Conservation (phyloP, 92 coral and sea anemone species). For the Epizoanthus illoricatus region DNA sequence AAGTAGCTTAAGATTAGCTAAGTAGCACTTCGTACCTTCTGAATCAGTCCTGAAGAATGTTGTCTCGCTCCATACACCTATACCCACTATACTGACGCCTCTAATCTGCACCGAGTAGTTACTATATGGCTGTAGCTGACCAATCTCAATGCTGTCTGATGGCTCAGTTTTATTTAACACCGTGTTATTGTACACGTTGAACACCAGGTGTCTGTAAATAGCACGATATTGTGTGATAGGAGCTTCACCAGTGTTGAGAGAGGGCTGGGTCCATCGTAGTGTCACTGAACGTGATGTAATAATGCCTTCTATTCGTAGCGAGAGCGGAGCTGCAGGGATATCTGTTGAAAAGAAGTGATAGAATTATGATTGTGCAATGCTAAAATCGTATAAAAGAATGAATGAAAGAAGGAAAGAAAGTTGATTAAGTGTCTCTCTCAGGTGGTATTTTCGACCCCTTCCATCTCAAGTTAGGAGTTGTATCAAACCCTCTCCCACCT, state of each 20-base stretch:
- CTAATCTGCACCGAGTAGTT: constrained; percentile 44
- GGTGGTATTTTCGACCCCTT: too few relatives aligned
- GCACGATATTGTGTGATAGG: constrained; percentile 1
- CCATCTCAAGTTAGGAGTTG: too few relatives aligned
- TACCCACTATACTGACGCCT: constrained; percentile 52
- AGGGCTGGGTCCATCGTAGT: constrained; percentile 43
- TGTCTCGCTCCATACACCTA: constrained; percentile 50
- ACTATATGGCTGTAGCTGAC: constrained; percentile 36
- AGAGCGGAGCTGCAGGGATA: constrained; percentile 36
- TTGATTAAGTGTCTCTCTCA: too few relatives aligned
- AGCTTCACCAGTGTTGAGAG: constrained; percentile 17
- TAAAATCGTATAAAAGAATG: background rate
- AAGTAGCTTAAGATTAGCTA: too few relatives aligned
- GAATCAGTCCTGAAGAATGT: constrained; percentile 46
- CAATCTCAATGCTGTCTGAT: background rate
- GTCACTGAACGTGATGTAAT: constrained; percentile 18
- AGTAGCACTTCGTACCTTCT: constrained; percentile 28
- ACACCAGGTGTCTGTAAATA: background rate
- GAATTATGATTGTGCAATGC: too few relatives aligned
- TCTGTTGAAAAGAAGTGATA: constrained; percentile 5
- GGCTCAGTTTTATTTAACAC: background rate
- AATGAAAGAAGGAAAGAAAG: background rate
- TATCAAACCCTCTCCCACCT: too few relatives aligned
- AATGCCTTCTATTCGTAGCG: constrained; percentile 9
- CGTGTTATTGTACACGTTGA: background rate